Base-by-base conservation (phyloP, 2,888 invertebrate species). In the Patella ulyssiponensis region DNA sequence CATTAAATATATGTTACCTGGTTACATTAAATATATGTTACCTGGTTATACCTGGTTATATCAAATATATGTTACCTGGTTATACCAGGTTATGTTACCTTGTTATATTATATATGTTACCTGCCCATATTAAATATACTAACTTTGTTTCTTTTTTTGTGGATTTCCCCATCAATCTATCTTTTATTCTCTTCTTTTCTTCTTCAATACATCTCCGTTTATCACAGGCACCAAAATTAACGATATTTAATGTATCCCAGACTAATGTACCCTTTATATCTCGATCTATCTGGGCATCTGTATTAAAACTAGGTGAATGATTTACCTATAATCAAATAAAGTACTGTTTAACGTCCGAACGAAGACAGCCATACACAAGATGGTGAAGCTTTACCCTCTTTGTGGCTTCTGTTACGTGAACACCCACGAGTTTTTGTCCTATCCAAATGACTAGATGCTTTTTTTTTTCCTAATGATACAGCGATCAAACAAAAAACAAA, bases 281-380 rank as follows among this genome's bases (percentile, higher is more conserved):
- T 81, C 94, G 94, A 91, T 98, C 97, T 72, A 97, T 93, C 81
- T 94, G 94, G 1, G 97, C 95, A 90, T 97, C 96, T 15, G 96
- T 97, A 91, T 97, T 96, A 90, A 97, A 97, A 91, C 97, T 97
- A 0, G 97, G 97, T 14, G 97, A 97, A 91, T 97, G 97, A 92
- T 97, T 98, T 9, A 96, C 96, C 95, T 95, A 83, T 7, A 77
- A 80, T 70, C 20, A 33, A 23, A 51, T 73, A n/a, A 72, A 44
- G 4, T 44, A 9, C 0, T 9, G 44, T 44, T 44, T 44, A 44
- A 44, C 44, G 9, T 44, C 44, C 44, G n/a, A n/a, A n/a, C n/a
- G n/a, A n/a, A n/a, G n/a, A 7, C 3, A 3, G 17, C 17, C 11
- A 71, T 44, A 44, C 0, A 17, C 20, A 14, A 12, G 17, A 69